Percentiles rank a stretch among this genome's conserved stretches.
phyloP scores from a whole-genome alignment of 2,888 invertebrate genomes.

The Tetheella fluctuosa region DNA sequence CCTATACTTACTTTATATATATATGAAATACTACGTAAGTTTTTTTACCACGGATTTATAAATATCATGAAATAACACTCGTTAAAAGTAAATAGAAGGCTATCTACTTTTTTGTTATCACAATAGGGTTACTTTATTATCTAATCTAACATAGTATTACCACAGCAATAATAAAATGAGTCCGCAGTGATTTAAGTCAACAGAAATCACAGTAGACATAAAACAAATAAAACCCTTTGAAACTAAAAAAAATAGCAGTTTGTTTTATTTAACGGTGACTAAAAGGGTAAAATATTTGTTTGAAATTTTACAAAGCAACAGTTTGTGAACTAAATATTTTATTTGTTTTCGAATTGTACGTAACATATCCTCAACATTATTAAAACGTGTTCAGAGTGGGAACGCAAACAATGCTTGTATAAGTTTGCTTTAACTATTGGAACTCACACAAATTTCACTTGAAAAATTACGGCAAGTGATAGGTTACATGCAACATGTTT shows the following conservation, averaged over 20 bases:
- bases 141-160: no score
- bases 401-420: slow-evolving; percentile 43
- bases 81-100: no score
- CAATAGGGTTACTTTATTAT: neutral
- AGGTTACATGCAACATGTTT: no score
- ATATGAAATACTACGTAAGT: no score
- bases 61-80: no score
- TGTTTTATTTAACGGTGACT: slow-evolving; percentile 16
- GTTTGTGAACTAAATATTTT: slow-evolving; percentile 33
- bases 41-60: no score
- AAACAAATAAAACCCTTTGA: neutral
- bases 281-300: slow-evolving; percentile 19
- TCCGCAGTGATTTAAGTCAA: neutral
- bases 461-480: neutral
- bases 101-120: no score
- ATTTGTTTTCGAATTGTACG: slow-evolving; percentile 40
- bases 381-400: slow-evolving; percentile 43
- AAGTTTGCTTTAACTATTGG: slow-evolving; percentile 36
- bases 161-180: neutral
- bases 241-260: neutral
- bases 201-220: no score
- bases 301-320: slow-evolving; percentile 35
- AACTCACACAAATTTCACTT: neutral
- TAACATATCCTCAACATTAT: slow-evolving; percentile 49
- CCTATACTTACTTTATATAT: no score